A percentile compares a stretch with the other conserved stretches of the same genome.
phyloP scores from a whole-genome alignment of 2,888 invertebrate species.

The Apamea sordens region DNA sequence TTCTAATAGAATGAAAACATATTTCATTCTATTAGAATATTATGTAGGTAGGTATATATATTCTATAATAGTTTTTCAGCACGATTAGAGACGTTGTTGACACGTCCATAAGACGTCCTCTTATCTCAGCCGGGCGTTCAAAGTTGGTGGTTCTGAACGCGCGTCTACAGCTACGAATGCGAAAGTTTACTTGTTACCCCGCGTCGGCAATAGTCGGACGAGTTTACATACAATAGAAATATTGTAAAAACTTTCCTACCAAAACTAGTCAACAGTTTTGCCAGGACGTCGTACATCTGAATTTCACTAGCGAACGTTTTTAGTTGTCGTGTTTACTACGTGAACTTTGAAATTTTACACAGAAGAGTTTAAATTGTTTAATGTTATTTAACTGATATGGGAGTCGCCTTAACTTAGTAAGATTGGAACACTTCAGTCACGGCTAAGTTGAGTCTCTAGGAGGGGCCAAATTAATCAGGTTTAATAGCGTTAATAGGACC shows the following conservation, averaged over 20 bases:
- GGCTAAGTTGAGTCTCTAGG: not conserved
- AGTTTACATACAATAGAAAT: conserved; percentile 66
- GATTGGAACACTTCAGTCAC: not conserved
- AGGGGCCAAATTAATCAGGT: not conserved
- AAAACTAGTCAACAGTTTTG: conserved; percentile 62
- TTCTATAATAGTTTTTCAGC: conserved; percentile 2
- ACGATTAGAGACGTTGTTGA: conserved; percentile 37
- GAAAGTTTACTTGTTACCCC: conserved; percentile 69
- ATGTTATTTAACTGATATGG: not conserved
- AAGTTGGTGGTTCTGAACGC: conserved; percentile 52
- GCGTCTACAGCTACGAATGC: conserved; percentile 49
- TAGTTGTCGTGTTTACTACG: conserved; percentile 36
- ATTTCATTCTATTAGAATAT: not conserved
- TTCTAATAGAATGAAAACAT: too few species aligned
- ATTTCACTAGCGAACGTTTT: conserved; percentile 44
- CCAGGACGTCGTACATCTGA: conserved; percentile 42
- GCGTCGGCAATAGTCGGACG: conserved; percentile 59
- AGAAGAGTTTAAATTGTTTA: not conserved
- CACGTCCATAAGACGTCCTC: conserved; percentile 45
- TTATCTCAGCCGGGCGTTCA: conserved; percentile 42
- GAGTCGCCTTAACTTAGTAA: not conserved
- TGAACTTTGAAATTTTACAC: conserved; percentile 25
- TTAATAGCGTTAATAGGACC: not conserved
- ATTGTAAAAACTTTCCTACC: conserved; percentile 65
- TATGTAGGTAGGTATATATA: not conserved